Conservation (phyloP, 1,140 invertebrate genomes). For the Monochamus saltuarius region DNA sequence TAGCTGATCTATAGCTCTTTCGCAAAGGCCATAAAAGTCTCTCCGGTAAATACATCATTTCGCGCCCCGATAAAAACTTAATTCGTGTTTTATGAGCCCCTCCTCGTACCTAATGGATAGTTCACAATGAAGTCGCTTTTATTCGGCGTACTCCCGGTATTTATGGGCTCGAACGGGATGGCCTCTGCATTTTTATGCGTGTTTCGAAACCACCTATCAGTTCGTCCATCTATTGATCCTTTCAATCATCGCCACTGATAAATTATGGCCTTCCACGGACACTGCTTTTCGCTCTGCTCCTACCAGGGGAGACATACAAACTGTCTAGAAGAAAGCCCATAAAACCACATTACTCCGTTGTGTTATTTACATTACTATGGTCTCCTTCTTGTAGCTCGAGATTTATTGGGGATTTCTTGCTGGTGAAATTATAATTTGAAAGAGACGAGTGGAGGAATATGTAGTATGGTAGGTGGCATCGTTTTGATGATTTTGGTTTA, state of each 20-base stretch:
- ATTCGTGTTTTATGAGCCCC: constrained; percentile 33
- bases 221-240: constrained; percentile 21
- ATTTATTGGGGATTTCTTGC: too few relatives aligned
- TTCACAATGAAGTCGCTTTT: constrained; percentile 22
- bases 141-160: constrained; percentile 22
- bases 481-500: too few relatives aligned
- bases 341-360: too few relatives aligned
- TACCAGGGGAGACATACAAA: too few relatives aligned
- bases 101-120: constrained; percentile 30
- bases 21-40: constrained; percentile 7
- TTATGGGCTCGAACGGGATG: constrained; percentile 24
- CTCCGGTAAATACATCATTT: constrained; percentile 16
- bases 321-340: too few relatives aligned
- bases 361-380: too few relatives aligned
- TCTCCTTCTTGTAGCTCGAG: too few relatives aligned
- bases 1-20: constrained; percentile 8
- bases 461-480: too few relatives aligned
- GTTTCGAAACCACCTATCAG: constrained; percentile 21
- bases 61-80: constrained; percentile 34
- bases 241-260: constrained; percentile 26
- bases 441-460: too few relatives aligned
- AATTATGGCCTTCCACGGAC: constrained; percentile 23
- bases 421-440: too few relatives aligned
- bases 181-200: constrained; percentile 27
- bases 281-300: neutral